These are phyloP conservation scores for Halcyon chelicuti DNA, from an alignment of 2,797 vertebrate genomes.

Conservation along the genomic window DNA sequence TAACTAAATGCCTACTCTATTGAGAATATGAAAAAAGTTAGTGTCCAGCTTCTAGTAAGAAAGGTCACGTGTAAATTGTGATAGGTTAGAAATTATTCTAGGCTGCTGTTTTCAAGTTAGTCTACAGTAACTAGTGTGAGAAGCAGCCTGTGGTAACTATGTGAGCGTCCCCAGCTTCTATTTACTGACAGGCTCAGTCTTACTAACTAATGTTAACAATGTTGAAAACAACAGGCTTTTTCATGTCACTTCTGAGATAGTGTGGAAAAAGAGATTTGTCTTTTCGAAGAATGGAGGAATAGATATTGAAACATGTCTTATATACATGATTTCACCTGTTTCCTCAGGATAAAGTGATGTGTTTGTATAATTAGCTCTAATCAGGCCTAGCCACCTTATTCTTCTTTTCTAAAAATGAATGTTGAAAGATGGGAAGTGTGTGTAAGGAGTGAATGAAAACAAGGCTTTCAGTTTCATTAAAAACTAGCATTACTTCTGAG, in stretches of 20 bases:
- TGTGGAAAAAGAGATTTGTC: not conserved
- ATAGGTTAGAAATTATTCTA: not conserved
- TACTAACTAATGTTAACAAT: not conserved
- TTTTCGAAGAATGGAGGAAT: not conserved
- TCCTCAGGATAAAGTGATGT: not conserved
- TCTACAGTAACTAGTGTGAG: not conserved
- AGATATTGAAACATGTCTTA: not conserved
- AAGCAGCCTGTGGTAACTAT: not conserved
- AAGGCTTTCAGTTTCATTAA: accelerated
- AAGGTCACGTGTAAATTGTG: not conserved
- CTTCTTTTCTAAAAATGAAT: not conserved
- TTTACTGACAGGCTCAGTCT: not conserved
- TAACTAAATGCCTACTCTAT: not conserved
- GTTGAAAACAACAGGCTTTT: not conserved
- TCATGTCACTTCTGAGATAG: not conserved
- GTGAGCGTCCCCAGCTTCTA: not conserved
- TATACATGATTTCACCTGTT: not conserved
- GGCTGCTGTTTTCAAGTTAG: not conserved
- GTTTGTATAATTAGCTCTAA: not conserved
- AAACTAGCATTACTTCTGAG: not conserved
- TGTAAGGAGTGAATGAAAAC: not conserved
- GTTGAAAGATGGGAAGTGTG: not conserved
- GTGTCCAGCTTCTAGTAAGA: not conserved
- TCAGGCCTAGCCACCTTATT: not conserved
- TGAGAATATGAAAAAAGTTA: not conserved